Conservation (phyloP, 2,113 vertebrate genomes). For the Thunnus thynnus region DNA sequence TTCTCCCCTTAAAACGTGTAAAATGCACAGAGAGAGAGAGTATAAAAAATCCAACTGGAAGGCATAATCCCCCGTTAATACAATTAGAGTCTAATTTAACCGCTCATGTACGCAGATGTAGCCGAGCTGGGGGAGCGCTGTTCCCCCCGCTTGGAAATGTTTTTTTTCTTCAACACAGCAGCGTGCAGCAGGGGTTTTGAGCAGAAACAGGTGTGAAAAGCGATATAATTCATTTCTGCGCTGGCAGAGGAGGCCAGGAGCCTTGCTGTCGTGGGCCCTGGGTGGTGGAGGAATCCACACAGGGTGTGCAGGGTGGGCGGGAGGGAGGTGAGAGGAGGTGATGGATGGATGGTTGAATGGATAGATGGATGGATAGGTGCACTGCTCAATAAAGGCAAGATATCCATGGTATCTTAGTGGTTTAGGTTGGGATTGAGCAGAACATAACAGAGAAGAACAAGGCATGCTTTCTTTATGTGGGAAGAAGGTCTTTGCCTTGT, state of each 20-base stretch:
- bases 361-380: conserved; percentile 14
- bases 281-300: conserved; percentile 56
- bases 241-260: conserved; percentile 81
- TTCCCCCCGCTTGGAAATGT: conserved; percentile 81
- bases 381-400: not conserved
- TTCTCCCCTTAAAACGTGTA: conserved; percentile 88
- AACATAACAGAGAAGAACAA: not conserved
- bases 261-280: conserved; percentile 44
- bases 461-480: too few species aligned
- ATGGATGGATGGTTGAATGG: conserved; percentile 30
- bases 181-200: conserved; percentile 87
- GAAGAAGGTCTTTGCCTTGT: too few species aligned
- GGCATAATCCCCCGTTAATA: conserved; percentile 96
- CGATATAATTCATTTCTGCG: conserved; percentile 91
- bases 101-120: conserved; percentile 94
- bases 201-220: conserved; percentile 97
- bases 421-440: not conserved
- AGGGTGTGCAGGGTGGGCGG: conserved; percentile 24
- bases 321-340: conserved; percentile 11
- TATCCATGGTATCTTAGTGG: not conserved
- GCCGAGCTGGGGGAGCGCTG: conserved; percentile 87
- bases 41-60: conserved; percentile 87
- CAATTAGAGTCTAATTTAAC: conserved; percentile 98
- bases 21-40: conserved; percentile 74
- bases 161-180: conserved; percentile 80